phyloP scores from a whole-genome alignment of 1,140 invertebrate species.

The Drosophila watanabei region DNA sequence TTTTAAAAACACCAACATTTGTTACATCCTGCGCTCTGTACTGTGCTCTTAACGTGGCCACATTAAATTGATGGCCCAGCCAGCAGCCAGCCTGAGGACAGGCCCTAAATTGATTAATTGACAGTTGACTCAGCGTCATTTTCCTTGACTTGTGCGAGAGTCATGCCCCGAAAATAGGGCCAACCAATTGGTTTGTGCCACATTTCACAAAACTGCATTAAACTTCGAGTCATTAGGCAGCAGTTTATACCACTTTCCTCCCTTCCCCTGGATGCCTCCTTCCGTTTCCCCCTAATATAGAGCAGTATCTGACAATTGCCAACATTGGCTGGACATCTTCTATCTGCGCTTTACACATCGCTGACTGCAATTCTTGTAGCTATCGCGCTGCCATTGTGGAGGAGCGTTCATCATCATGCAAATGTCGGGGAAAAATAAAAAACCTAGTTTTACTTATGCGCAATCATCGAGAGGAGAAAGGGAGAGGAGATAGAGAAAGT shows the following conservation, averaged over 20 bases:
- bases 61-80: conserved; percentile 69
- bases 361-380: conserved; percentile 55
- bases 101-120: conserved; percentile 74
- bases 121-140: conserved; percentile 73
- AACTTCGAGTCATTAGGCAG: conserved; percentile 71
- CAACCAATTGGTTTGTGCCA: conserved; percentile 44
- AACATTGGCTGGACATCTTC: conserved; percentile 53
- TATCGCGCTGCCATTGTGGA: conserved; percentile 42
- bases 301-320: conserved; percentile 18
- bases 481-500: neutral
- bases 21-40: conserved; percentile 42
- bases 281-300: conserved; percentile 1
- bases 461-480: conserved; percentile 13
- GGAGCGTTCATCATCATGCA: conserved; percentile 37
- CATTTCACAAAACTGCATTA: conserved; percentile 73
- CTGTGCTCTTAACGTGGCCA: conserved; percentile 46
- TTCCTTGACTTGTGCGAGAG: conserved; percentile 37
- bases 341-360: conserved; percentile 75
- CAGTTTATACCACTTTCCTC: conserved; percentile 1
- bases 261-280: neutral
- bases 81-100: conserved; percentile 36
- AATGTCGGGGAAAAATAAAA: conserved; percentile 24
- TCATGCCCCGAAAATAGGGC: conserved; percentile 27
- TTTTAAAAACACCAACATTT: conserved; percentile 72
- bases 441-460: conserved; percentile 34